These are phyloP conservation scores for Amblyjoppa fuscipennis DNA, from an alignment of 2,888 invertebrate species.

Conservation along the genomic window DNA sequence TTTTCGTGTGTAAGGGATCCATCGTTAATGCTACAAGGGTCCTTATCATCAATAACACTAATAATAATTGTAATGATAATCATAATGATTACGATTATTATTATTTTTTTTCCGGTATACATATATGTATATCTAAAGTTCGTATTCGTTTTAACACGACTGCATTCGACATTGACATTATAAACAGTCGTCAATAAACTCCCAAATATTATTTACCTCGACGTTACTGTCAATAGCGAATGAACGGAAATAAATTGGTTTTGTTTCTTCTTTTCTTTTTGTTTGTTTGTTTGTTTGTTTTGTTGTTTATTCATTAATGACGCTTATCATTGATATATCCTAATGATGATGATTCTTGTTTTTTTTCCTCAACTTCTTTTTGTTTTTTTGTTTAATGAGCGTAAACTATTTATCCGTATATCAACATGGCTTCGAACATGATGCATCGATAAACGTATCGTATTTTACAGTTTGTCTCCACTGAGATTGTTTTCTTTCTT, in stretches of 20 bases:
- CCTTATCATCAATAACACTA: conserved; percentile 75
- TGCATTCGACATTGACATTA: conserved; percentile 64
- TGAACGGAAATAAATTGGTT: conserved; percentile 70
- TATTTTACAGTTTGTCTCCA: conserved; percentile 60
- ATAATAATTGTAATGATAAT: conserved; percentile 78
- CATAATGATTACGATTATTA: conserved; percentile 72
- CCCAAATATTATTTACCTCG: conserved; percentile 72
- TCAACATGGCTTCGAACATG: conserved; percentile 62
- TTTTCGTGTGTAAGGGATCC: conserved; percentile 54
- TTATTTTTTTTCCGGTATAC: conserved; percentile 62
- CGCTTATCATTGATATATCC: conserved; percentile 33
- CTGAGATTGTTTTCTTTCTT: conserved; percentile 23
- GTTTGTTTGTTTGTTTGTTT: conserved; percentile 22
- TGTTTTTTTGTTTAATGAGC: conserved; percentile 36
- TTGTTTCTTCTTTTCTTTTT: conserved; percentile 41
- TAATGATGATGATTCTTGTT: conserved; percentile 39
- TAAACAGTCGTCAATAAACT: conserved; percentile 58
- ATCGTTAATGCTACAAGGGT: conserved; percentile 79
- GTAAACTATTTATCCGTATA: conserved; percentile 53
- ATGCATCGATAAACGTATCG: conserved; percentile 56
- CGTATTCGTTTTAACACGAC: conserved; percentile 55
- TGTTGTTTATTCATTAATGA: conserved; percentile 44
- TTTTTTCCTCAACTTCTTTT: conserved; percentile 1
- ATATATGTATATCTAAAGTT: conserved; percentile 65
- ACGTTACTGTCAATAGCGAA: conserved; percentile 72